Percentiles rank a stretch among this genome's conserved stretches.
phyloP scores from a whole-genome alignment of 2,797 vertebrate genomes.

The Pangasius macronema region DNA sequence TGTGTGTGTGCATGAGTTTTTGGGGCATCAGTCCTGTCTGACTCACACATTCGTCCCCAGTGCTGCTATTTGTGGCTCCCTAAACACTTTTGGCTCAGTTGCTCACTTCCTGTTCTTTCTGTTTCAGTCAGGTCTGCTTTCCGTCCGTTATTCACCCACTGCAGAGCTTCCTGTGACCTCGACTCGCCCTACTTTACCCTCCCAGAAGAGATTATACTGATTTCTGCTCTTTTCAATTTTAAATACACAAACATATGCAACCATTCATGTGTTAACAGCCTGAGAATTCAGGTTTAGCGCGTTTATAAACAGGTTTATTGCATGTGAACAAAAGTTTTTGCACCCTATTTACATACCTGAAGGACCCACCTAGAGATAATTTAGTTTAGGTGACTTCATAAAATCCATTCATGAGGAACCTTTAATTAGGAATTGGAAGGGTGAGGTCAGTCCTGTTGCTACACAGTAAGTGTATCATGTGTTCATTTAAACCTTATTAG shows the following conservation, averaged over 20 bases:
- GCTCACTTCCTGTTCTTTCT: constrained; percentile 40
- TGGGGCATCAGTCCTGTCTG: constrained; percentile 10
- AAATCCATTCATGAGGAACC: not conserved
- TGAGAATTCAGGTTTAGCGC: not conserved
- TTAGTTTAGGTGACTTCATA: not conserved
- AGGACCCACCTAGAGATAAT: not conserved
- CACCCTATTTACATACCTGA: not conserved
- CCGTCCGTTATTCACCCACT: not conserved
- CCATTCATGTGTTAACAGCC: constrained; percentile 8
- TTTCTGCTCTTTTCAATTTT: not conserved
- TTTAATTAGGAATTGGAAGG: not conserved
- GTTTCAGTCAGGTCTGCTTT: constrained; percentile 28
- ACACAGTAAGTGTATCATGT: not conserved
- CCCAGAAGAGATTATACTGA: not conserved
- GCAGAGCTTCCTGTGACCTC: constrained; percentile 28
- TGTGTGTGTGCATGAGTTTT: not conserved
- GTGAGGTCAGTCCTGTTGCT: not conserved
- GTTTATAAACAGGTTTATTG: constrained; percentile 19
- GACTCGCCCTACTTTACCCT: constrained; percentile 11
- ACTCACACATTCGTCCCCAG: not conserved
- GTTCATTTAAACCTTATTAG: not conserved
- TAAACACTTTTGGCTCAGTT: constrained; percentile 5
- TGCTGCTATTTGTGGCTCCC: constrained; percentile 23
- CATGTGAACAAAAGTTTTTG: not conserved
- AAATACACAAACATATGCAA: not conserved